Conservation (phyloP, 2,888 invertebrate genomes). For the Drosophila borealis region DNA sequence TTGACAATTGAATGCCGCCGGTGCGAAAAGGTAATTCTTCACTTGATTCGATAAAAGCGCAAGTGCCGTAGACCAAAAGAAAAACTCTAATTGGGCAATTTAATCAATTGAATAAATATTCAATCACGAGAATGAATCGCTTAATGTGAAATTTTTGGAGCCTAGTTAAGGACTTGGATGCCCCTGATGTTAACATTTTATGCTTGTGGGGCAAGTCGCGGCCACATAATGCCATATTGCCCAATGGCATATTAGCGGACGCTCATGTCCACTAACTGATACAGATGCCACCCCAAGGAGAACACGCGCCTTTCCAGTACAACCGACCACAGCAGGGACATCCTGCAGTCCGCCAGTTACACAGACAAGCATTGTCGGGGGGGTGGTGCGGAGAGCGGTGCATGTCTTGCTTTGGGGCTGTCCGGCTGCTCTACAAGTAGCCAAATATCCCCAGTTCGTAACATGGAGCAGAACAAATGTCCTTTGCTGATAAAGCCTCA, state of each 20-base stretch:
- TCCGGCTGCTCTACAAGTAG: conserved; percentile 55
- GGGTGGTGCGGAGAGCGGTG: not conserved
- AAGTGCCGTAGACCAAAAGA: too few species aligned
- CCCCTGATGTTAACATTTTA: not conserved
- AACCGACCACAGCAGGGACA: conserved; percentile 36
- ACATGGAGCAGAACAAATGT: conserved; percentile 82
- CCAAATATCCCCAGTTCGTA: conserved; percentile 77
- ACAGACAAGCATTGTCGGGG: conserved; percentile 28
- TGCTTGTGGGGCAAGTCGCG: conserved; percentile 18
- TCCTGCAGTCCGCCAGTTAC: conserved; percentile 65
- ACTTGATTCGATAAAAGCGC: not conserved
- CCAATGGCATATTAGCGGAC: conserved; percentile 70
- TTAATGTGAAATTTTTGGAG: not conserved
- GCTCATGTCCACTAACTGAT: conserved; percentile 72
- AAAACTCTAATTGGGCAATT: conserved; percentile 11
- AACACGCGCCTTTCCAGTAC: conserved; percentile 40
- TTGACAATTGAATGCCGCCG: not conserved
- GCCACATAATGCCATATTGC: conserved; percentile 48
- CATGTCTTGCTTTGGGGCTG: conserved; percentile 23
- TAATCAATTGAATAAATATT: conserved; percentile 15
- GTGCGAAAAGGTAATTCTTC: not conserved
- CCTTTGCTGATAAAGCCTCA: conserved; percentile 84
- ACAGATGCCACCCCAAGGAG: conserved; percentile 79
- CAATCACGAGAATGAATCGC: conserved; percentile 8
- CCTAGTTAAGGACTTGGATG: not conserved